Percentiles rank a stretch among this genome's conserved stretches.
These are phyloP conservation scores for Stichopus horrens DNA, from an alignment of 53 echinoderm and acorn worm genomes.

Conservation along the genomic window DNA sequence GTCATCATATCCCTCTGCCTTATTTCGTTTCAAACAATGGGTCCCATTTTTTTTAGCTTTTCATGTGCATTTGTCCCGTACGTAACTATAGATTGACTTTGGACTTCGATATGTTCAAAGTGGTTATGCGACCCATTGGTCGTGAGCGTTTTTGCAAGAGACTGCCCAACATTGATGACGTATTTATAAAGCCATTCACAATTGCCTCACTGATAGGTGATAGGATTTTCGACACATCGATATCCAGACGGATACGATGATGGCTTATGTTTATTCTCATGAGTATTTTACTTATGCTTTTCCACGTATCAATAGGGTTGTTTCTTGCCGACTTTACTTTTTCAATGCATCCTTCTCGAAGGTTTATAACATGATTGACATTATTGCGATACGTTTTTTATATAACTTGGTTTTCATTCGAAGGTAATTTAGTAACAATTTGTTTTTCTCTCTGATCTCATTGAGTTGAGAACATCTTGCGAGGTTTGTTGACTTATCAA, in stretches of 20 bases:
- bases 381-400: neutral
- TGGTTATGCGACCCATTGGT: neutral
- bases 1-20: neutral
- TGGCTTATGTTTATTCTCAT: too few species aligned
- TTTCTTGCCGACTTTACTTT: neutral
- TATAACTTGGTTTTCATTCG: neutral
- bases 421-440: neutral
- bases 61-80: neutral
- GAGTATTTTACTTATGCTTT: neutral
- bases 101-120: neutral
- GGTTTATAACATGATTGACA: neutral
- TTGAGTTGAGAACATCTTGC: neutral
- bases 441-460: neutral
- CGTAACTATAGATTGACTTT: neutral
- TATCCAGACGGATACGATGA: neutral
- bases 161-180: neutral
- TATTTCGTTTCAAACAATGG: conserved; percentile 1
- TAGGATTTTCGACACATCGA: too few species aligned
- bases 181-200: neutral
- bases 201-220: neutral
- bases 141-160: neutral
- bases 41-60: too few species aligned
- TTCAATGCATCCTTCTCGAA: neutral
- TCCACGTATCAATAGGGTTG: neutral
- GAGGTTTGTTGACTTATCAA: neutral